Percentiles rank a stretch among this genome's conserved stretches.
Conservation (phyloP, 2,888 invertebrate species). For the Phengaris alcon region DNA sequence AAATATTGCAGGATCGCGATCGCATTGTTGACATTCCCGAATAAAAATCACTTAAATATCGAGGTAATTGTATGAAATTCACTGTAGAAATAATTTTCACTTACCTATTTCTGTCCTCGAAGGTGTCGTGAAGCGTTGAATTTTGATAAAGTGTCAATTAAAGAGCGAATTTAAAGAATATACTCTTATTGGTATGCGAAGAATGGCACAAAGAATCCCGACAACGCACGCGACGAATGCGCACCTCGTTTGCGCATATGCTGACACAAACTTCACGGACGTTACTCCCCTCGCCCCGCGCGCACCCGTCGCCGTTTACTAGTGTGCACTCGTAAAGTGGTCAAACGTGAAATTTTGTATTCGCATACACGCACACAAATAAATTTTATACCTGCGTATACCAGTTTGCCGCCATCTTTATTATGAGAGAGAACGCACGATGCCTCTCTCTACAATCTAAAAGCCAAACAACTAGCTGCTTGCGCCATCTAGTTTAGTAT, state of each 20-base stretch:
- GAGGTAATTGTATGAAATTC: constrained; percentile 81
- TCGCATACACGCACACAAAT: constrained; percentile 67
- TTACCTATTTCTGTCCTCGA: constrained; percentile 85
- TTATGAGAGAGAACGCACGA: constrained; percentile 56
- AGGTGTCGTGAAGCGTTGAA: constrained; percentile 82
- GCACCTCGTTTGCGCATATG: constrained; percentile 90
- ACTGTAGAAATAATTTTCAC: constrained; percentile 79
- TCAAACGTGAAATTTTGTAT: constrained; percentile 78
- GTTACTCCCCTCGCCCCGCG: constrained; percentile 76
- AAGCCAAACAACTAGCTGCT: constrained; percentile 38
- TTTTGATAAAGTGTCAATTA: constrained; percentile 83
- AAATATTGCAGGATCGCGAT: constrained; percentile 87
- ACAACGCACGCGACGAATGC: constrained; percentile 93
- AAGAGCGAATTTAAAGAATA: constrained; percentile 85
- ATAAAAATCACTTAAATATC: constrained; percentile 82
- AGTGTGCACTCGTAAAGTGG: constrained; percentile 73
- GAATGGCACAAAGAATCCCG: constrained; percentile 98
- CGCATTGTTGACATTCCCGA: constrained; percentile 86
- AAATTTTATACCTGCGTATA: constrained; percentile 71
- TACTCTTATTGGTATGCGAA: constrained; percentile 93
- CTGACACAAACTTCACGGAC: constrained; percentile 84
- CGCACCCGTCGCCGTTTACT: constrained; percentile 60
- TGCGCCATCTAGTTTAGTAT: constrained; percentile 39
- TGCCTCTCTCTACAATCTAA: constrained; percentile 49
- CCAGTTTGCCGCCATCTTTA: constrained; percentile 75